Base-by-base conservation (phyloP, 2,797 vertebrate species). In the Galagoides demidoff region DNA sequence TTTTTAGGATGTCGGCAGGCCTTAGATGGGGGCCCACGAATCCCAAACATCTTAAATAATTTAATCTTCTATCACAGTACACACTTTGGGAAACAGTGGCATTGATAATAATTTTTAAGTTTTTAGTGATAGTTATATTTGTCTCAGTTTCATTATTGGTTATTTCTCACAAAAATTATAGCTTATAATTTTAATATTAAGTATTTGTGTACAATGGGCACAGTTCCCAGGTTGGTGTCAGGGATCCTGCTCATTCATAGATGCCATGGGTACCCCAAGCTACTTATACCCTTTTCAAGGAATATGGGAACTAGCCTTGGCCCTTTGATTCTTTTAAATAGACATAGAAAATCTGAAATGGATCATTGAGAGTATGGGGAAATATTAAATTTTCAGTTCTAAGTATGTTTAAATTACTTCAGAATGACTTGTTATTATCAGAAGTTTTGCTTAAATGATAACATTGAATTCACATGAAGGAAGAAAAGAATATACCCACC, bases 371-470 rank as follows among this genome's bases (percentile, higher is more conserved):
- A 77, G 16, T 45, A 92, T 87, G 76, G 55, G 39, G 81, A 77
- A 86, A 95, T 90, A 94, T 89, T 93, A 90, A n/a, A 86, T 92
- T 94, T 95, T 95, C 82, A 70, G 43, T 88, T 89, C 45, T 16
- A 91, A 70, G 34, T 94, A n/a, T 64, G 9, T 91, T 96, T 92
- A 90, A 95, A 90, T 95, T 94, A 90, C 87, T 94, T 96, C 39
- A 43, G 85, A 92, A 96, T 87, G 86, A 91, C 23, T 92, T 96
- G 23, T 73, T 94, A 76, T 95, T 85, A 81, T 94, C 77, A 94
- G 29, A 11, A 77, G 37, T 94, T 91, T 92, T 95, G 68, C 70
- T 92, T 84, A 91, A 97, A 95, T 96, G 70, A 79, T 89, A 92
- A 55, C 34, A 87, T 1, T 68, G 57, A 87, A 93, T 25, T 89